phyloP scores from a whole-genome alignment of 2,888 invertebrate species.

The Nemotelus pantherinus region DNA sequence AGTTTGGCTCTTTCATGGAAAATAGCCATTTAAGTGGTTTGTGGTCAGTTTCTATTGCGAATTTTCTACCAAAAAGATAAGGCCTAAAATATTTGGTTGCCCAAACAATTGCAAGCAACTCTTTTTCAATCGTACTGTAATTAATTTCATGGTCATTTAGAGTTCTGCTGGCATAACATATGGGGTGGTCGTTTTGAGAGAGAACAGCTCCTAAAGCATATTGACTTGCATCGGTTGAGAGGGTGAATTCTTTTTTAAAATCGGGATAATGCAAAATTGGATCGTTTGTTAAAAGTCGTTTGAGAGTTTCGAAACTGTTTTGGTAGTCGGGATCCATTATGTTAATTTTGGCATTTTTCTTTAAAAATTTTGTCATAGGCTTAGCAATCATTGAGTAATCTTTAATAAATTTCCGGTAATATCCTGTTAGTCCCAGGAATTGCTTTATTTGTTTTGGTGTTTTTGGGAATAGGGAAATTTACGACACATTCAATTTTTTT shows the following conservation, averaged over 20 bases:
- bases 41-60: constrained; percentile 11
- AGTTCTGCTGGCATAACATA: constrained; percentile 55
- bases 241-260: constrained; percentile 52
- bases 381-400: neutral
- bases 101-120: constrained; percentile 12
- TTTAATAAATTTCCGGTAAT: constrained; percentile 53
- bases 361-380: constrained; percentile 41
- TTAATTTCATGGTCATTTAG: constrained; percentile 54
- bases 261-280: constrained; percentile 46
- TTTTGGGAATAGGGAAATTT: constrained; percentile 50
- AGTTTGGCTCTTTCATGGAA: constrained; percentile 1
- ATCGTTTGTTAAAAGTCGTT: constrained; percentile 27
- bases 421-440: constrained; percentile 46
- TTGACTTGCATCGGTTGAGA: constrained; percentile 56
- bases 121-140: constrained; percentile 53
- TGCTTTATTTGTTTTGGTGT: constrained; percentile 48
- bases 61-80: too few relatives aligned
- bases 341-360: constrained; percentile 44
- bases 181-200: constrained; percentile 54
- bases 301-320: constrained; percentile 32
- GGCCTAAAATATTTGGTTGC: constrained; percentile 23
- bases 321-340: constrained; percentile 34
- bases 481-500: constrained; percentile 47
- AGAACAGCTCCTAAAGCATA: constrained; percentile 54
- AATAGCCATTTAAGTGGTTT: constrained; percentile 2